Evolutionary conservation across 2,888 invertebrate genomes (phyloP).

Genomic region (Lepidochrysops patricia): DNA sequence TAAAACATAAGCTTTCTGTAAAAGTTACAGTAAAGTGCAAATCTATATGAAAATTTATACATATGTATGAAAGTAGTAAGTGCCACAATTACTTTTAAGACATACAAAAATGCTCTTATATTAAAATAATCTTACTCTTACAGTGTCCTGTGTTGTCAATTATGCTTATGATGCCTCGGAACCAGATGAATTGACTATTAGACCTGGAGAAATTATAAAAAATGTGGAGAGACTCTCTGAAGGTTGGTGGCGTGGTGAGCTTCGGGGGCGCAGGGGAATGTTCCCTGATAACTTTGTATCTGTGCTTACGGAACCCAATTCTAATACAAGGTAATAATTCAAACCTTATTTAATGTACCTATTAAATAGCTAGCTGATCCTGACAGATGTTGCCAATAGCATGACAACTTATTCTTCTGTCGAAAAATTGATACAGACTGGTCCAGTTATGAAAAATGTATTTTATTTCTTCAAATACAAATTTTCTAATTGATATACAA

Average conservation of each 20-base stretch:
- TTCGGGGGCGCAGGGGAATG: slow-evolving; percentile 87
- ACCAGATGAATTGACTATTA: slow-evolving; percentile 87
- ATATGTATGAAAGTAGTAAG: neutral
- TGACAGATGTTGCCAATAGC: no score
- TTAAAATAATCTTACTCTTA: slow-evolving; percentile 22
- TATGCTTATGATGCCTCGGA: slow-evolving; percentile 91
- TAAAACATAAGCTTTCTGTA: slow-evolving; percentile 14
- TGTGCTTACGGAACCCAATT: slow-evolving; percentile 58
- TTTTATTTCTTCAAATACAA: no score
- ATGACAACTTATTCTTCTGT: no score
- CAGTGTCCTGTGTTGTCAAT: slow-evolving; percentile 89
- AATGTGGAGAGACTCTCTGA: slow-evolving; percentile 85
- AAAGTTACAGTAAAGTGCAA: neutral
- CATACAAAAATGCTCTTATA: neutral
- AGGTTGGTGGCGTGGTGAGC: slow-evolving; percentile 95
- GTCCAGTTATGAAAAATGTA: no score
- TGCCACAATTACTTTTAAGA: neutral
- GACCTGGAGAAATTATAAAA: slow-evolving; percentile 87
- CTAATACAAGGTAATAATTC: slow-evolving; percentile 50
- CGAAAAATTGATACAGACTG: no score
- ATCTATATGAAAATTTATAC: neutral
- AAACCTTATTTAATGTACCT: no score
- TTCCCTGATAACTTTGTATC: slow-evolving; percentile 96
- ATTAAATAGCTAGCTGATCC: no score
- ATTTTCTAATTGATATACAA: no score